These are phyloP conservation scores for Nothoprocta perdicaria DNA, from an alignment of 2,113 vertebrate genomes.

Conservation along the genomic window DNA sequence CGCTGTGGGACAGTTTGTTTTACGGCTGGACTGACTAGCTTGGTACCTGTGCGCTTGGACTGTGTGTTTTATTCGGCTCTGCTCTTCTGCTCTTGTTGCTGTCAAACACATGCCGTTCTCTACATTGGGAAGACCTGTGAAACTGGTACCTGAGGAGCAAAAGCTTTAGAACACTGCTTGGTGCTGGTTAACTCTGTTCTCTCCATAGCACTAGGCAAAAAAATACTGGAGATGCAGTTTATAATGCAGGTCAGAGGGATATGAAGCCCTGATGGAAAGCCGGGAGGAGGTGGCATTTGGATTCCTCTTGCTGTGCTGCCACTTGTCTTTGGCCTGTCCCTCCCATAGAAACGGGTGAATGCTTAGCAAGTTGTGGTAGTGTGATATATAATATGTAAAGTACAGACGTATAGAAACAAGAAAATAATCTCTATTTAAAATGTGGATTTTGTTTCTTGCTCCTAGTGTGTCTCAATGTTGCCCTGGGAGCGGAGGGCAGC, in stretches of 20 bases:
- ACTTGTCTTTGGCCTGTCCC: background rate
- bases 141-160: background rate
- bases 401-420: background rate
- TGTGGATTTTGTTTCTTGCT: background rate
- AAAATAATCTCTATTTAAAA: background rate
- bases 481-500: background rate
- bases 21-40: background rate
- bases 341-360: background rate
- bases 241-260: background rate
- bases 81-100: background rate
- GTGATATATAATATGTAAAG: no score
- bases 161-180: background rate
- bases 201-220: background rate
- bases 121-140: background rate
- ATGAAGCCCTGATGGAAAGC: background rate
- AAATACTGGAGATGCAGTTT: background rate
- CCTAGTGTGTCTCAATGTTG: background rate
- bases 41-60: background rate
- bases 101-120: background rate
- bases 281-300: background rate
- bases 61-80: rapidly evolving
- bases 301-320: background rate
- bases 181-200: background rate
- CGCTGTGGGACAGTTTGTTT: background rate
- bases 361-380: background rate